Evolutionary conservation across 2,113 vertebrate genomes (phyloP), one percentile per base, ranked within the genome.

Genomic region (Psilopsiagon aurifrons): DNA sequence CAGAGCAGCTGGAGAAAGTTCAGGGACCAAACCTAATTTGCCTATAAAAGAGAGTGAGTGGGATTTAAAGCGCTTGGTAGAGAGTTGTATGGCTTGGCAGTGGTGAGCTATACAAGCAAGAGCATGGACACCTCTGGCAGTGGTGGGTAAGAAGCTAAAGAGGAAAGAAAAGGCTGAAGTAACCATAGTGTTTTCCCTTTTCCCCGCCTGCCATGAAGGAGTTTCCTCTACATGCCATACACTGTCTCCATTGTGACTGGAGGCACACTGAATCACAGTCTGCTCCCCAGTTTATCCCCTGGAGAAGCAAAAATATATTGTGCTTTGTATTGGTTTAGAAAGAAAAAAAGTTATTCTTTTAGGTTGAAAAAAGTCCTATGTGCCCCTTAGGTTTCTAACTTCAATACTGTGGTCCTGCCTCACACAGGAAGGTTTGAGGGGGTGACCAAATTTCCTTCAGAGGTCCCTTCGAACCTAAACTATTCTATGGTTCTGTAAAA

Each of bases 221-320:
- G 24, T 62, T 69, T 79, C 24, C 27, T 52, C 33, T 55, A 24
- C 31, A 22, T 13, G 3, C 43, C 7, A 23, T 54, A 51, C 25
- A 8, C 28, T 68, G 22, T 55, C 39, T 37, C 17, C 57, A 31
- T 14, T 44, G 35, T 12, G 3, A 5, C 39, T 52, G 62, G 25
- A 59, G 35, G 28, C 67, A 88, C 16, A 16, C 3, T 37, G 60
- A 85, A 33, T 52, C 51, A n/a, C 19, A 70, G 17, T 28, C n/a
- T 1, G 2, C 29, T 73, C 33, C 55, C 25, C 63, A 46, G 0
- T 24, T 12, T 60, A 25, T 3, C 3, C 6, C 6, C 10, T 18
- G 8, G 17, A 9, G 51, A 86, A 93, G 19, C 22, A 92, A 63
- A 81, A 86, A 20, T 49, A 41, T 10, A n/a, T 19, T 37, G 5